A percentile compares a stretch with the other conserved stretches of the same genome.
phyloP scores from a whole-genome alignment of 2,797 vertebrate species.

The Macrochelys suwanniensis region DNA sequence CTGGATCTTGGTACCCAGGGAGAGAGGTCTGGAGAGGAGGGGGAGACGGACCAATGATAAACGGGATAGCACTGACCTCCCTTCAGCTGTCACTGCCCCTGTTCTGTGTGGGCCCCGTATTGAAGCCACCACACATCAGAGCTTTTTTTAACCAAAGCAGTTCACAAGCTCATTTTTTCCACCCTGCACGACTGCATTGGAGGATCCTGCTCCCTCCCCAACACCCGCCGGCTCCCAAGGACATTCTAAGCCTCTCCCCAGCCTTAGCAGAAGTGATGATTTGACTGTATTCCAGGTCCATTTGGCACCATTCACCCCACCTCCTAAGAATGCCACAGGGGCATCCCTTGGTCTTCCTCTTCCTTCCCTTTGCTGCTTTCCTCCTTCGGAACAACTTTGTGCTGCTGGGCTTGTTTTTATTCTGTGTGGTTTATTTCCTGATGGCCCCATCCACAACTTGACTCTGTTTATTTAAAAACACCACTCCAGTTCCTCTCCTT shows the following conservation, averaged over 20 bases:
- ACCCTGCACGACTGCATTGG: background rate
- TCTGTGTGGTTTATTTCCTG: background rate
- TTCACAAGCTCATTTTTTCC: background rate
- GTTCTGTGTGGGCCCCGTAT: background rate
- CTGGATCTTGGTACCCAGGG: background rate
- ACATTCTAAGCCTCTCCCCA: background rate
- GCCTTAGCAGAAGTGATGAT: background rate
- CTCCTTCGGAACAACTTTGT: background rate
- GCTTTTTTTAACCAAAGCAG: no score
- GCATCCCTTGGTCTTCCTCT: background rate
- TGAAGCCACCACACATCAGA: background rate
- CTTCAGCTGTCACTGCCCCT: no score
- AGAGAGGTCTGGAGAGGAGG: background rate
- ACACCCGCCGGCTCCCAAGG: background rate
- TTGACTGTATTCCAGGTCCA: background rate
- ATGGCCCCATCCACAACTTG: background rate
- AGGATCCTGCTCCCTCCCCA: no score
- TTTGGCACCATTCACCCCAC: background rate
- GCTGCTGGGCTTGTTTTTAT: background rate
- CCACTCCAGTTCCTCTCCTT: slow-evolving; percentile 10
- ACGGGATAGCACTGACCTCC: no score
- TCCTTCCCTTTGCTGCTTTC: background rate
- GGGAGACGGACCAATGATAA: background rate
- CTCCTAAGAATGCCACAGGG: background rate
- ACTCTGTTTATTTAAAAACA: background rate